Base-by-base conservation (phyloP, 2,797 vertebrate genomes). In the Sebastes elongatus region DNA sequence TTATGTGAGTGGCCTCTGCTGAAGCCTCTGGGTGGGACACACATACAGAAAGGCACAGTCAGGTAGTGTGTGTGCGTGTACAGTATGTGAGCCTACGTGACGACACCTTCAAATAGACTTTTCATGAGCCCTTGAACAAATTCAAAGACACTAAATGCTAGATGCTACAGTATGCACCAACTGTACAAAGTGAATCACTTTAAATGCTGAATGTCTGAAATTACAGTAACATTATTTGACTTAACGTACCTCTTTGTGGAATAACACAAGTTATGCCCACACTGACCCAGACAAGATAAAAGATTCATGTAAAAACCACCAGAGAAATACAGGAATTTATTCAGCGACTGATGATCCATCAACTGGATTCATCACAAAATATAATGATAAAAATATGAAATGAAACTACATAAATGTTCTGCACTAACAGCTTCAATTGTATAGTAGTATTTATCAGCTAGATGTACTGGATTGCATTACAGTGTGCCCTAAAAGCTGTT, bases 1-100 rank as follows among this genome's bases (percentile, higher is more conserved):
- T 97, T 93, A 99, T 97, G 82, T 97, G 97, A 86, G 97, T 96
- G 6, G 96, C 98, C 89, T 98, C 97, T 72, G 94, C 92, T 65
- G 96, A 96, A 84, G 96, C 94, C 74, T 96, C 96, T 97, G 91
- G 25, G 90, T 11, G 77, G 68, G 70, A 92, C 72, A 94, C 27
- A 76, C n/a, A 59, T 2, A 75, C 49, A 80, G 6, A 77, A 20
- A 74, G 20, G 28, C 32, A 76, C 20, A 52, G 49, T 52, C 11
- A 20, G n/a, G 4, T 3, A 28, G 7, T 9, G 22, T n/a, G 7
- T 16, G 6, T 68, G 46, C 10, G n/a, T 22, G 16, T 63, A 49
- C 10, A 16, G 25, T 28, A 6, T 55, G 53, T 20, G 42, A 18
- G 14, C 16, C 14, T 55, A 22, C 11, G 22, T 23, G 22, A 20